These are phyloP conservation scores for Zaprionus camerounensis DNA, from an alignment of 1,140 invertebrate genomes.

Conservation along the genomic window DNA sequence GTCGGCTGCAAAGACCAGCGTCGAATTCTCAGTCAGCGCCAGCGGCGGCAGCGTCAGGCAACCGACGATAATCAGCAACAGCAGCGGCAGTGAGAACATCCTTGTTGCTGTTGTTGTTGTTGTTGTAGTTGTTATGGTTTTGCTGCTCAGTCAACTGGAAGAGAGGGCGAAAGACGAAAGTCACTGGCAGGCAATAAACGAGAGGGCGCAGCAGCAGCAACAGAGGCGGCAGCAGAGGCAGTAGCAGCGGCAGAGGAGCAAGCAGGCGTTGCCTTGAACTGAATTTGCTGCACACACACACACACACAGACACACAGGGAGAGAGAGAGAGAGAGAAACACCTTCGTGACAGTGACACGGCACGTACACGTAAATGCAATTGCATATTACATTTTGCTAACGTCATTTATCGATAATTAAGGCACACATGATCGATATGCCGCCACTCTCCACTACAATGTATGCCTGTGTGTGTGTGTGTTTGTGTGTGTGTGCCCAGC, in stretches of 20 bases:
- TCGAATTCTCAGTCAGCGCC: slow-evolving; percentile 37
- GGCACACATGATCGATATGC: slow-evolving; percentile 36
- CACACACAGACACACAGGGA: slow-evolving; percentile 13
- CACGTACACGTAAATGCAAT: slow-evolving; percentile 11
- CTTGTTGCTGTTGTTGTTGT: slow-evolving; percentile 30
- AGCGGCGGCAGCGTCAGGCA: slow-evolving; percentile 43
- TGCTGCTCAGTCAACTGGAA: slow-evolving; percentile 47
- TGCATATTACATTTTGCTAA: slow-evolving; percentile 38
- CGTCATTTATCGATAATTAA: slow-evolving; percentile 54
- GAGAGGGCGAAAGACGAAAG: slow-evolving; percentile 23
- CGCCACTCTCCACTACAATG: slow-evolving; percentile 1
- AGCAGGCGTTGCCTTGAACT: slow-evolving; percentile 73
- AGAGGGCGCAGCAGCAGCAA: neutral
- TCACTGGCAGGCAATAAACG: slow-evolving; percentile 19
- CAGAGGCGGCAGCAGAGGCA: neutral
- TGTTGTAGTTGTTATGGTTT: slow-evolving; percentile 21
- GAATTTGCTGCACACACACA: slow-evolving; percentile 50
- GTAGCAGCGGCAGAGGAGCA: slow-evolving; percentile 20
- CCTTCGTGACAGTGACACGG: neutral
- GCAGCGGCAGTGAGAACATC: slow-evolving; percentile 44
- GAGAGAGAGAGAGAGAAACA: neutral
- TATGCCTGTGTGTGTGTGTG: neutral
- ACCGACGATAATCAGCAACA: slow-evolving; percentile 48
- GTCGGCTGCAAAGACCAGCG: slow-evolving; percentile 19
- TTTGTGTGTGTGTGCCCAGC: slow-evolving; percentile 6